Percentiles rank a stretch among this genome's conserved stretches.
These are phyloP conservation scores for Porites cylindrica DNA, from an alignment of 92 coral and sea anemone genomes.

Conservation along the genomic window DNA sequence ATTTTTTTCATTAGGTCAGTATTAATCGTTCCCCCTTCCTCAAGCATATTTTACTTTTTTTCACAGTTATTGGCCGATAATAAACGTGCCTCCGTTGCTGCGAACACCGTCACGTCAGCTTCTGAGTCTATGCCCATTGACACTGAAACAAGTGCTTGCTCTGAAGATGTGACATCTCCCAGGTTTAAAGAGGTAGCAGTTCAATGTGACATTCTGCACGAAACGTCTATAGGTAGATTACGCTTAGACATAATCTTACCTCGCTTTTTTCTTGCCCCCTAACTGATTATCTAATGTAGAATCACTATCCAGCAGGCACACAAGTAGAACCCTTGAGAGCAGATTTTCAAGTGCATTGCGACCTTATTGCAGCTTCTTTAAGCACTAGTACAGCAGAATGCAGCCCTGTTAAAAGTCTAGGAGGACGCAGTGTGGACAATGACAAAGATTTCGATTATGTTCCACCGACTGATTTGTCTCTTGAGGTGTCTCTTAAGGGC, in stretches of 20 bases:
- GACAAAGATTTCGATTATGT: background rate
- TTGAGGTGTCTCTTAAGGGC: background rate
- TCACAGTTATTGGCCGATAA: background rate
- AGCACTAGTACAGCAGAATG: background rate
- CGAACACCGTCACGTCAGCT: too few species aligned
- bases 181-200: too few species aligned
- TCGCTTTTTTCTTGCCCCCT: background rate
- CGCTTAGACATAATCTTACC: too few species aligned
- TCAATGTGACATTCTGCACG: too few species aligned
- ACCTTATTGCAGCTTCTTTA: too few species aligned
- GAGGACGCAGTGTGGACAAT: background rate
- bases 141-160: too few species aligned
- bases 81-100: too few species aligned
- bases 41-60: background rate
- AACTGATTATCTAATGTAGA: background rate
- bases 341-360: background rate
- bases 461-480: background rate
- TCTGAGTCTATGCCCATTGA: too few species aligned
- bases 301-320: background rate
- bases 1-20: background rate
- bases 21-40: too few species aligned
- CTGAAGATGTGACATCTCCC: too few species aligned
- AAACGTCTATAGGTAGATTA: too few species aligned
- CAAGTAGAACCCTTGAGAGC: background rate
- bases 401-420: background rate